A percentile compares a stretch with the other conserved stretches of the same genome.
Conservation (phyloP, 30 jellyfish, hydroid and myxozoan species). For the Nemopilema nomurai region DNA sequence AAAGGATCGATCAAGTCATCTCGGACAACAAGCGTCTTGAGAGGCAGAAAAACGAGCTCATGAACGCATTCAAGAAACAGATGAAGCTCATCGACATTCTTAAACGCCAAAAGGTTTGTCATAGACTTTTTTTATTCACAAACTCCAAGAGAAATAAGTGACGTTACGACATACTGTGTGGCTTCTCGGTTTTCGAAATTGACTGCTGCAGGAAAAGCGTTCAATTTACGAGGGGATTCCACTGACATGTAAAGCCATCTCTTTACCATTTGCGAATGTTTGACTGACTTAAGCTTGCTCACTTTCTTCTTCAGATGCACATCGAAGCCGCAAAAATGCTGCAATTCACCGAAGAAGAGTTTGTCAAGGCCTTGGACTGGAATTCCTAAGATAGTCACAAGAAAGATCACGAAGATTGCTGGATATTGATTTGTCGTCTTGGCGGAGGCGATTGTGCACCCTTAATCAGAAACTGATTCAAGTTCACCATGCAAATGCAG, state of each 20-base stretch:
- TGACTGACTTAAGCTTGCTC: no score
- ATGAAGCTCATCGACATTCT: conserved; percentile 90
- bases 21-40: conserved; percentile 79
- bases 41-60: conserved; percentile 80
- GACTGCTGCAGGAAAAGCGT: no score
- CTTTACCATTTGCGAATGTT: no score
- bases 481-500: no score
- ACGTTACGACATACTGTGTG: no score
- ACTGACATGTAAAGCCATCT: no score
- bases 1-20: conserved; percentile 71
- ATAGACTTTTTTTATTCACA: neutral
- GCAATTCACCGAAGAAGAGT: conserved; percentile 95
- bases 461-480: no score
- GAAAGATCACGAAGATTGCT: no score
- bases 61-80: conserved; percentile 94
- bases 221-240: no score
- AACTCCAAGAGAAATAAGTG: neutral
- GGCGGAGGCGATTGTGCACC: no score
- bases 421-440: no score
- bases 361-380: conserved; percentile 93
- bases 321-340: conserved; percentile 96
- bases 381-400: conserved; percentile 15
- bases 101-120: conserved; percentile 85
- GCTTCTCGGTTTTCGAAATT: no score
- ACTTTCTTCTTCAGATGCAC: conserved; percentile 75